These are phyloP conservation scores for Listrodromus nycthemerus DNA, from an alignment of 2,888 invertebrate genomes.

Conservation along the genomic window DNA sequence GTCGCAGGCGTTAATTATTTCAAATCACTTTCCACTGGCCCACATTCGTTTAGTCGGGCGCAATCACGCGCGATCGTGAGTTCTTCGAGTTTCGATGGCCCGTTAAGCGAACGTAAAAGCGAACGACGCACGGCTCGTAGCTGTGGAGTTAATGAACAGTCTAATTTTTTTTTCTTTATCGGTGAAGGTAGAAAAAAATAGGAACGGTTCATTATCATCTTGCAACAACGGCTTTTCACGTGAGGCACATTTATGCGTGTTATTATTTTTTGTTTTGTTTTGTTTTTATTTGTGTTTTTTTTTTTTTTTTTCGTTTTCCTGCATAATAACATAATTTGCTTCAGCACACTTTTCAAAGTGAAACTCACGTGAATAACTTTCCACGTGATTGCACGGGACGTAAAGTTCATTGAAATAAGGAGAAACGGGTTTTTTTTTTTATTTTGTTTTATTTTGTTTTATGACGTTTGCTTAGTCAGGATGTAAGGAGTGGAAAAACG, in stretches of 20 bases:
- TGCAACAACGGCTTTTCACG: slow-evolving; percentile 8
- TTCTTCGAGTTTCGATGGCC: not conserved
- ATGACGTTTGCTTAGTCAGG: not conserved
- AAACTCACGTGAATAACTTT: slow-evolving; percentile 29
- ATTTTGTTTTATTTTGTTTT: not conserved
- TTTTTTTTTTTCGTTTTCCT: not conserved
- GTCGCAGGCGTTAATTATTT: slow-evolving; percentile 61
- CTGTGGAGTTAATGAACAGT: slow-evolving; percentile 11
- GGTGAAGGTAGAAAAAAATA: not conserved
- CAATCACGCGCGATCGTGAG: not conserved
- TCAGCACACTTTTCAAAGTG: slow-evolving; percentile 45
- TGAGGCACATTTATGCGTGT: not conserved
- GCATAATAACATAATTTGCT: slow-evolving; percentile 36
- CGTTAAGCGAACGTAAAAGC: not conserved
- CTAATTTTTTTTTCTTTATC: slow-evolving; percentile 3
- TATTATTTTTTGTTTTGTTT: not conserved
- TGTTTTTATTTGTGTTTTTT: too few relatives aligned
- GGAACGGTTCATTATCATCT: slow-evolving; percentile 22
- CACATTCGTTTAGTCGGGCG: slow-evolving; percentile 46
- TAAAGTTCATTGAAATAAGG: not conserved
- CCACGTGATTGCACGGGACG: not conserved
- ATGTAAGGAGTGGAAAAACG: not conserved
- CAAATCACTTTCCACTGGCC: slow-evolving; percentile 70
- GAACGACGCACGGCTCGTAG: slow-evolving; percentile 22
- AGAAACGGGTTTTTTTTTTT: not conserved